Evolutionary conservation across 2,797 vertebrate genomes (phyloP).

Genomic region (Diplodus puntazzo): DNA sequence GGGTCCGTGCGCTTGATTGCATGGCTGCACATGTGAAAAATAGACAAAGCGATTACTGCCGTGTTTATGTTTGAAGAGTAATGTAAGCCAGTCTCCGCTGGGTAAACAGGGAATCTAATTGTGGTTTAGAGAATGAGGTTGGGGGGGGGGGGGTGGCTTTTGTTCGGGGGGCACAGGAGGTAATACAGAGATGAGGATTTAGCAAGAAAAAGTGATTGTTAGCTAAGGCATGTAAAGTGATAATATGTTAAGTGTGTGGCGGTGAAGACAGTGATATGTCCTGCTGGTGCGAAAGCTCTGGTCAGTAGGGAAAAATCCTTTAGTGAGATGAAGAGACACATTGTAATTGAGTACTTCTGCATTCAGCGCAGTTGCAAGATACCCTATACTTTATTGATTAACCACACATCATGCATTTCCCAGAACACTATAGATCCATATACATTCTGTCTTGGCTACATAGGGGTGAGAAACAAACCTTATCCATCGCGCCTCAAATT

Average conservation of each 20-base stretch:
- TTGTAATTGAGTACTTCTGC: constrained; percentile 21
- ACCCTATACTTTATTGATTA: constrained; percentile 70
- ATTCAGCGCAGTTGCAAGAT: constrained; percentile 50
- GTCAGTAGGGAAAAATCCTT: constrained; percentile 32
- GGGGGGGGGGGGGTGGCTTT: constrained; percentile 33
- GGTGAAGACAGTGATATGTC: constrained; percentile 28
- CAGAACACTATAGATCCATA: constrained; percentile 72
- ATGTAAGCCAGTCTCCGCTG: constrained; percentile 81
- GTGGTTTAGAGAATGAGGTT: constrained; percentile 71
- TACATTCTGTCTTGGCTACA: constrained; percentile 34
- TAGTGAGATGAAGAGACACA: constrained; percentile 29
- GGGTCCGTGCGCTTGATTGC: constrained; percentile 79
- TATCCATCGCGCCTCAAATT: constrained; percentile 29
- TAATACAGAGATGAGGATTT: constrained; percentile 57
- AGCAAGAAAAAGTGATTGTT: constrained; percentile 30
- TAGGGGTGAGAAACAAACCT: constrained; percentile 14
- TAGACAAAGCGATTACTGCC: constrained; percentile 83
- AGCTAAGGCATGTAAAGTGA: constrained; percentile 29
- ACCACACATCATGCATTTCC: constrained; percentile 69
- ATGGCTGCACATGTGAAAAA: constrained; percentile 85
- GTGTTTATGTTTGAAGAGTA: constrained; percentile 84
- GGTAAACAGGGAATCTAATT: constrained; percentile 84
- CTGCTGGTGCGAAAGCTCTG: constrained; percentile 2
- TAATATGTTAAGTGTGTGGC: constrained; percentile 40
- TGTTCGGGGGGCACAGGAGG: constrained; percentile 49